A percentile compares a stretch with the other conserved stretches of the same genome.
Conservation (phyloP, 2,888 invertebrate genomes). For the Malachius bipustulatus region DNA sequence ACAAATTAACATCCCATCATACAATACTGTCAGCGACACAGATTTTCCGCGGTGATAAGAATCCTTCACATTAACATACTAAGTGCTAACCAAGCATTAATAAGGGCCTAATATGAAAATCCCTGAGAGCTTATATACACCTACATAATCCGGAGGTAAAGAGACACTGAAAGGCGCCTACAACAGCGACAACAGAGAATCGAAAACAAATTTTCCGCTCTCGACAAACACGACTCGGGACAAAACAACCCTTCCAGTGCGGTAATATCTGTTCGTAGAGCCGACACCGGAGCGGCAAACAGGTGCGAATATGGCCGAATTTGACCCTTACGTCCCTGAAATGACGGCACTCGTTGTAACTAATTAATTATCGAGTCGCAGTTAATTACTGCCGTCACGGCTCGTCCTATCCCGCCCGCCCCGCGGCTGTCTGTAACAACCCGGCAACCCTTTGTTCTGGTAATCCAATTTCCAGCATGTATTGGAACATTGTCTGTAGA, state of each 20-base stretch:
- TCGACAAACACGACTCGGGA: slow-evolving; percentile 21
- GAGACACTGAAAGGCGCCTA: too few relatives aligned
- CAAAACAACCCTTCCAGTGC: slow-evolving; percentile 24
- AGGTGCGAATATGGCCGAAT: slow-evolving; percentile 18
- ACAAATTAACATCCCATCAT: too few relatives aligned
- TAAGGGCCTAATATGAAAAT: too few relatives aligned
- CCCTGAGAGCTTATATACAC: too few relatives aligned
- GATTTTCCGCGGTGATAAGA: too few relatives aligned
- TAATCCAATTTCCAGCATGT: too few relatives aligned
- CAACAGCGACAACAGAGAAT: too few relatives aligned
- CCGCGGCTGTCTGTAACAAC: slow-evolving; percentile 23
- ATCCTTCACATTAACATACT: too few relatives aligned
- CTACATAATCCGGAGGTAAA: too few relatives aligned
- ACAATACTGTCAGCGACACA: too few relatives aligned
- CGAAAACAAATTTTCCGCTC: slow-evolving; percentile 22
- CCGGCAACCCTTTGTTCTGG: slow-evolving; percentile 20
- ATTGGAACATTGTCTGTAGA: too few relatives aligned
- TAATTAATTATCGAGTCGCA: slow-evolving; percentile 38
- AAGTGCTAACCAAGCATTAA: too few relatives aligned
- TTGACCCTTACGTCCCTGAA: slow-evolving; percentile 18
- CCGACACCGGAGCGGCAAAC: not conserved
- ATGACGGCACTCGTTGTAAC: slow-evolving; percentile 33
- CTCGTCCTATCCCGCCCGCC: slow-evolving; percentile 23
- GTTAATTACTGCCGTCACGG: slow-evolving; percentile 36
- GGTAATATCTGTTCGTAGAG: slow-evolving; percentile 16